Base-by-base conservation (phyloP, 1,140 invertebrate species). In the Drosophila jambulina region DNA sequence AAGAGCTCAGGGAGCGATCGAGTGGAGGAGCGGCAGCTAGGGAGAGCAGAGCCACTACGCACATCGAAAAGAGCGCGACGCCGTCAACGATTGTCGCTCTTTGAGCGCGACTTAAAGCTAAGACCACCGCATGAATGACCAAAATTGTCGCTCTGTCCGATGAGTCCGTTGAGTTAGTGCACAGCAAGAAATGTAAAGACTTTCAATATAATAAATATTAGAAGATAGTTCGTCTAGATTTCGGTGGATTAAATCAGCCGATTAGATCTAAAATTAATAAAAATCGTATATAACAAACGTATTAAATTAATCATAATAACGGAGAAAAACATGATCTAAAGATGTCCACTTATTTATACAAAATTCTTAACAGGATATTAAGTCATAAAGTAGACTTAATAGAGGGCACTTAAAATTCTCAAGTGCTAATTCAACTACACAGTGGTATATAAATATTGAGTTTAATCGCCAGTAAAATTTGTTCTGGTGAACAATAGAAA, bases 91-190 rank as follows among this genome's bases (percentile, higher is more conserved):
- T 40, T 19, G 12, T 7, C 2, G 19, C 65, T 38, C 38, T 71
- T 70, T 68, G 19, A 70, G 67, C 25, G 0, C 19, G 13, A 27
- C 56, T 60, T 19, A 3, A 49, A 49, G 45, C 45, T 75, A 36
- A 53, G 61, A 38, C 21, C 25, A n/a, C 62, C 58, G 48, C 43
- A 62, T 69, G 63, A 82, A 82, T 82, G 75, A 78, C 80, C 69
- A 69, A 78, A 64, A 79, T 43, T 79, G 75, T 64, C 32, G 62
- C 57, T 63, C 48, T 36, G 32, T 1, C 27, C 6, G 19, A 74
- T 75, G 61, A 63, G 23, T 10, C 21, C 21, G 21, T 23, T 1
- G 45, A 51, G 15, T 17, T 9, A 29, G 12, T 54, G 15, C 53
- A 60, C 56, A 29, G 32, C 19, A 10, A 48, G 45, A 80, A 71